Evolutionary conservation across 2,888 invertebrate genomes (phyloP).

Genomic region (Bellardia bayeri): DNA sequence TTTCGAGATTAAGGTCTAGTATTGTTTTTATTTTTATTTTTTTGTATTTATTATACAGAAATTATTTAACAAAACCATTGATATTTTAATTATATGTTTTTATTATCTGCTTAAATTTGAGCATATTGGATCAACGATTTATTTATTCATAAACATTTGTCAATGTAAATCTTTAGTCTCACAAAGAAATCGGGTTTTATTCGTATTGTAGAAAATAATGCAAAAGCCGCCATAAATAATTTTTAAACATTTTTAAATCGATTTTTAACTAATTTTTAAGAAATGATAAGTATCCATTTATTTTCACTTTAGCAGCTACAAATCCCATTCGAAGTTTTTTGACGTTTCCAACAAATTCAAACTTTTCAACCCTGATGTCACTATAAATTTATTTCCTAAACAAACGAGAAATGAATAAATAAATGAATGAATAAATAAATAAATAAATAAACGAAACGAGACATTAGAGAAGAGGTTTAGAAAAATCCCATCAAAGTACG

Average conservation of each 20-base stretch:
- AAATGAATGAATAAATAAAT: constrained; percentile 14
- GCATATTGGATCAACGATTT: too few species aligned
- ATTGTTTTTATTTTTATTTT: too few species aligned
- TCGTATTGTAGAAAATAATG: too few species aligned
- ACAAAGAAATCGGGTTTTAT: too few species aligned
- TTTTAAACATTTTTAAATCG: neutral
- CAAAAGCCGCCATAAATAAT: neutral
- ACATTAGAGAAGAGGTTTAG: constrained; percentile 38
- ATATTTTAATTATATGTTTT: too few species aligned
- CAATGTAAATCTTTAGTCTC: too few species aligned
- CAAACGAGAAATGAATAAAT: constrained; percentile 1
- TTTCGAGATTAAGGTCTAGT: too few species aligned
- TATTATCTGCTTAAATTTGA: too few species aligned
- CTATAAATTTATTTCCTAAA: constrained; percentile 44
- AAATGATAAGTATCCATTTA: constrained; percentile 74
- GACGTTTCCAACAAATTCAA: constrained; percentile 24
- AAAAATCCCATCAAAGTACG: constrained; percentile 16
- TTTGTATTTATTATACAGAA: too few species aligned
- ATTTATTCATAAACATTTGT: too few species aligned
- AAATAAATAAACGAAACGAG: constrained; percentile 31
- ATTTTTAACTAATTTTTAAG: constrained; percentile 33
- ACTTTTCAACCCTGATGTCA: constrained; percentile 42
- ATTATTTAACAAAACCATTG: too few species aligned
- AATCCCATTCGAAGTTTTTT: constrained; percentile 27
- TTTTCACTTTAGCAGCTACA: neutral